A percentile compares a stretch with the other conserved stretches of the same genome.
These are phyloP conservation scores for Acrobasis suavella DNA, from an alignment of 2,888 invertebrate species.

Conservation along the genomic window DNA sequence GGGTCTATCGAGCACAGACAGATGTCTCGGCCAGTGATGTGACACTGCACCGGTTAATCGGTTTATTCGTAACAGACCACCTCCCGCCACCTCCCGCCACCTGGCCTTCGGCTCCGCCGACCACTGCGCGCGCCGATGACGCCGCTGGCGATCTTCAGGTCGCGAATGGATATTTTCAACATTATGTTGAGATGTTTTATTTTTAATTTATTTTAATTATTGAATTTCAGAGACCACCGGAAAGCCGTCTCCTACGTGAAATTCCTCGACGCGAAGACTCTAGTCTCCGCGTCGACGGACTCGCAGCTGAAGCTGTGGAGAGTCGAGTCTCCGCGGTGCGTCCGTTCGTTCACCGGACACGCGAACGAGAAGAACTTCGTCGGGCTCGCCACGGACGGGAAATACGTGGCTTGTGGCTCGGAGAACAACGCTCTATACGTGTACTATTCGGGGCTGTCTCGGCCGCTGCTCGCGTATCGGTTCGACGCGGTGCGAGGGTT, in stretches of 20 bases:
- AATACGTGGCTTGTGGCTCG: slow-evolving; percentile 96
- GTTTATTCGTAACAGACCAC: too few species aligned
- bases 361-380: slow-evolving; percentile 98
- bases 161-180: too few species aligned
- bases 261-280: slow-evolving; percentile 91
- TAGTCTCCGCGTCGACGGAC: slow-evolving; percentile 96
- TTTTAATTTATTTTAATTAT: too few species aligned
- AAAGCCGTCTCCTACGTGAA: slow-evolving; percentile 98
- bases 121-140: slow-evolving; percentile 93
- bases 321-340: slow-evolving; percentile 88
- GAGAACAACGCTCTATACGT: slow-evolving; percentile 96
- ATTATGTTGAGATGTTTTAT: too few species aligned
- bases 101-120: slow-evolving; percentile 98
- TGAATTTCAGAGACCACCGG: slow-evolving; percentile 94
- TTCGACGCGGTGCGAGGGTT: slow-evolving; percentile 92
- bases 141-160: slow-evolving; percentile 90
- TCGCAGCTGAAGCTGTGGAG: slow-evolving; percentile 96
- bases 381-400: slow-evolving; percentile 93
- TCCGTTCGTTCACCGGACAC: slow-evolving; percentile 94
- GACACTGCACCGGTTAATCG: too few species aligned
- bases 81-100: slow-evolving; percentile 88
- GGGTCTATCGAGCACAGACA: too few species aligned
- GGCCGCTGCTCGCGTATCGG: slow-evolving; percentile 92
- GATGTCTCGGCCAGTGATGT: too few species aligned
- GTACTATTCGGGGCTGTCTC: slow-evolving; percentile 94